A percentile compares a stretch with the other conserved stretches of the same genome.
Conservation (phyloP, 1,140 invertebrate species). For the Achatina immaculata region DNA sequence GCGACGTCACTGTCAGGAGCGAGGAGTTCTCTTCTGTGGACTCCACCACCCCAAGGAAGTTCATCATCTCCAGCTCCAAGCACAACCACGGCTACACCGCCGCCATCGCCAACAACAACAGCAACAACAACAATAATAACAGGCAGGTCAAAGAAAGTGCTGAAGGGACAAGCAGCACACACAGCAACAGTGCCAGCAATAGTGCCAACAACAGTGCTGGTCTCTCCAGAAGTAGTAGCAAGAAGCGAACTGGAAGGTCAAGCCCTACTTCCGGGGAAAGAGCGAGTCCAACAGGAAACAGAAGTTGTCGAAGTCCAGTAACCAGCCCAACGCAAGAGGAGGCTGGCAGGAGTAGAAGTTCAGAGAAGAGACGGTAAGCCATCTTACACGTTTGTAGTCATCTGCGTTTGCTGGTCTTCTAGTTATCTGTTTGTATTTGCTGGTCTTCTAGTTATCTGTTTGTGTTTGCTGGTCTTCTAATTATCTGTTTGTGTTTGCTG, state of each 20-base stretch:
- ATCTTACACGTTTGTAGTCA: too few relatives aligned
- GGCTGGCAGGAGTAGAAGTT: neutral
- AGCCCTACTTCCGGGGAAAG: slow-evolving; percentile 10
- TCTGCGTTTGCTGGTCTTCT: too few relatives aligned
- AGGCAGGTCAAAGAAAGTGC: neutral
- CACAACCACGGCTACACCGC: neutral
- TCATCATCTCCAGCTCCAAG: slow-evolving; percentile 37
- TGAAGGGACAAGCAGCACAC: neutral
- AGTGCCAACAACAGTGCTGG: neutral
- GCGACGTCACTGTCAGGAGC: slow-evolving; percentile 46
- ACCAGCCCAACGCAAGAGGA: slow-evolving; percentile 32
- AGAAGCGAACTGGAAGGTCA: neutral
- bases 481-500: too few relatives aligned
- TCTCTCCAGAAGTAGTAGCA: neutral
- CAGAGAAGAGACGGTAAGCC: slow-evolving; percentile 23
- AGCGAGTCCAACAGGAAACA: slow-evolving; percentile 13
- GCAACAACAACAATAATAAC: neutral
- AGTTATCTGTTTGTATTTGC: too few relatives aligned
- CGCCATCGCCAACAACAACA: neutral
- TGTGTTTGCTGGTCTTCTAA: too few relatives aligned
- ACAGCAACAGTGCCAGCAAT: neutral
- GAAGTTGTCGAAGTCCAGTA: neutral
- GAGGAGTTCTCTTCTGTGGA: slow-evolving; percentile 8
- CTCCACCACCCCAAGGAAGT: slow-evolving; percentile 14
- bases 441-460: too few relatives aligned